Conservation (phyloP, 2,113 vertebrate genomes). For the Melospiza melodia region DNA sequence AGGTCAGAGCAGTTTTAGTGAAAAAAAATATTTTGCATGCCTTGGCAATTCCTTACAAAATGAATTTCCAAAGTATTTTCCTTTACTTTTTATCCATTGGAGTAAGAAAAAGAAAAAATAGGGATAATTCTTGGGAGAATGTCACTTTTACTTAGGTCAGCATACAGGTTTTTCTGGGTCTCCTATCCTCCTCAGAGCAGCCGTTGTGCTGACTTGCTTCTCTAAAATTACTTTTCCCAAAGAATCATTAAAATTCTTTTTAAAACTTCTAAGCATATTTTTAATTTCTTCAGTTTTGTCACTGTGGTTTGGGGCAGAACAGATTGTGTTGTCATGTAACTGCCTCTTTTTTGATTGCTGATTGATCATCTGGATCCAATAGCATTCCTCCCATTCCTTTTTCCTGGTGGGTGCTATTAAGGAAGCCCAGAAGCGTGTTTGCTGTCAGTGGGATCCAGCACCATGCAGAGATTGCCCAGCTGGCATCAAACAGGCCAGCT, state of each 20-base stretch:
- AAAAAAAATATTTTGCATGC: background rate
- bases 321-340: background rate
- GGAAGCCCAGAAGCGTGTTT: background rate
- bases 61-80: background rate
- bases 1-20: background rate
- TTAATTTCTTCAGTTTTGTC: background rate
- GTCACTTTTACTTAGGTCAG: background rate
- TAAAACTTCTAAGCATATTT: background rate
- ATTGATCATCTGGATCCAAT: background rate
- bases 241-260: background rate
- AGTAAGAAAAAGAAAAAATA: background rate
- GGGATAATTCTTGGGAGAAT: background rate
- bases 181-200: background rate
- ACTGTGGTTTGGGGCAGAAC: background rate
- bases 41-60: background rate
- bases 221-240: background rate
- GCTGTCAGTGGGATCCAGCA: fast-evolving
- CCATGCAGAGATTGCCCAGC: background rate
- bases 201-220: background rate
- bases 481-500: background rate
- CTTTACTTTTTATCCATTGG: background rate
- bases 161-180: background rate
- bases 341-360: background rate
- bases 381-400: background rate
- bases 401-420: background rate